phyloP scores from a whole-genome alignment of 2,888 invertebrate species.

The Heliconius hortense region DNA sequence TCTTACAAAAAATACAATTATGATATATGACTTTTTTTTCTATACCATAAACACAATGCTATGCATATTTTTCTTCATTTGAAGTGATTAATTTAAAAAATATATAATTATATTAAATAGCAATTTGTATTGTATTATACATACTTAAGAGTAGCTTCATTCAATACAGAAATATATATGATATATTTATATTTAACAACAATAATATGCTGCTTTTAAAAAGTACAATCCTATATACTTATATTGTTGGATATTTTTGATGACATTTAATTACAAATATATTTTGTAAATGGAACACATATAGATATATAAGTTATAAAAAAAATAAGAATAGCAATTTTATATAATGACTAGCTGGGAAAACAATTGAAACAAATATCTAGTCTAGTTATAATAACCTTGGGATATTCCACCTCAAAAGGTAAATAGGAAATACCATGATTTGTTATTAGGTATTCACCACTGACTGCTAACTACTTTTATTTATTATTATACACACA shows the following conservation, averaged over 20 bases:
- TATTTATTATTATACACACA: not conserved
- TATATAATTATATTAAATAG: too few relatives aligned
- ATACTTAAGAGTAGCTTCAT: too few relatives aligned
- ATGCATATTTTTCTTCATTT: not conserved
- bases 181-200: too few relatives aligned
- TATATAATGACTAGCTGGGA: not conserved
- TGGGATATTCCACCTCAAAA: constrained; percentile 1
- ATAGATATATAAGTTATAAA: not conserved
- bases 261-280: too few relatives aligned
- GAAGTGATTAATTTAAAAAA: not conserved
- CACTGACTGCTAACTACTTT: not conserved
- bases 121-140: too few relatives aligned
- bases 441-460: not conserved
- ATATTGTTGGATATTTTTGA: too few relatives aligned
- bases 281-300: not conserved
- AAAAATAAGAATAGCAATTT: not conserved
- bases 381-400: not conserved
- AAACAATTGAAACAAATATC: not conserved
- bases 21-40: not conserved
- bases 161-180: too few relatives aligned
- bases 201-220: too few relatives aligned
- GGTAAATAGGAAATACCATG: not conserved
- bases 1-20: not conserved
- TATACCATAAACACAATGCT: too few relatives aligned
- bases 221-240: too few relatives aligned